phyloP scores from a whole-genome alignment of 2,113 vertebrate genomes.

The Morone saxatilis region DNA sequence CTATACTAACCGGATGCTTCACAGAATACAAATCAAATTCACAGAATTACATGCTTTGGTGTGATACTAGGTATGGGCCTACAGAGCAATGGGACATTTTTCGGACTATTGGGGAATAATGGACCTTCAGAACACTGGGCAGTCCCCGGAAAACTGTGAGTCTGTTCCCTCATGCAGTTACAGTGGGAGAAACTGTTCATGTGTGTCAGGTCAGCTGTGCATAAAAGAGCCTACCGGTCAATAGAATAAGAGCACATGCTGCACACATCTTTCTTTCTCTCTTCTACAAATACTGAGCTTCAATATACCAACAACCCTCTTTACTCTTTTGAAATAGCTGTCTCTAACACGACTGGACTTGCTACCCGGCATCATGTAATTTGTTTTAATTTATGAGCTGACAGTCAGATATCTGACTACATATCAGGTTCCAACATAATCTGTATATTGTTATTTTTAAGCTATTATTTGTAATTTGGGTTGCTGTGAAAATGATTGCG shows the following conservation, averaged over 20 bases:
- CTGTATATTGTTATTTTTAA: neutral
- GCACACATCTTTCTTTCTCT: neutral
- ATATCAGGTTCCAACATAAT: neutral
- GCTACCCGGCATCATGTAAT: neutral
- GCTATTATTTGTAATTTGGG: neutral
- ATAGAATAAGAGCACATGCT: neutral
- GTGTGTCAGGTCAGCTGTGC: neutral
- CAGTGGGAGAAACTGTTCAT: neutral
- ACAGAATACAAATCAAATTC: neutral
- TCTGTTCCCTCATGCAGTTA: neutral
- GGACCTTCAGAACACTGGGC: too few relatives aligned
- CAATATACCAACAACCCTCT: neutral
- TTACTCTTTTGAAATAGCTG: neutral
- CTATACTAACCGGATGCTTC: neutral
- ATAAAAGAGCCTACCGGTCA: neutral
- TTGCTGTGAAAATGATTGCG: neutral
- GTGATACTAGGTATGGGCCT: too few relatives aligned
- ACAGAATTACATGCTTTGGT: too few relatives aligned
- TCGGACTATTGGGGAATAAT: too few relatives aligned
- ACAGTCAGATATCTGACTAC: neutral
- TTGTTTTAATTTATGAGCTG: neutral
- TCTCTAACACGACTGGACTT: neutral
- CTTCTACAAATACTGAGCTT: neutral
- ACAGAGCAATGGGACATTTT: too few relatives aligned
- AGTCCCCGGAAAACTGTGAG: neutral